These are phyloP conservation scores for Fulmarus glacialis DNA, from an alignment of 2,113 vertebrate species.

Conservation along the genomic window DNA sequence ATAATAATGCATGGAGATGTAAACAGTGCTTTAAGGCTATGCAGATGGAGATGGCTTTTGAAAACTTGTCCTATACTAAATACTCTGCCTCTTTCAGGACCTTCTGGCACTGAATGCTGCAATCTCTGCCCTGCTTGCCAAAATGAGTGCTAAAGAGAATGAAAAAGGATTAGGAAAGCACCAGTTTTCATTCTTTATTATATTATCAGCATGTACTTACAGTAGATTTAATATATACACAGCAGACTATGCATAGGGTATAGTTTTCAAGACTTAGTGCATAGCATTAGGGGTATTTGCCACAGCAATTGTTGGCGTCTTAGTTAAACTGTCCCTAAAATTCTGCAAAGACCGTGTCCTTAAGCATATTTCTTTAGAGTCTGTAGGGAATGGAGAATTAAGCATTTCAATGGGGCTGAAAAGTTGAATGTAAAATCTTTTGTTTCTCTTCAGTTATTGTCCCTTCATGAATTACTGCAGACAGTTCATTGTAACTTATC, in stretches of 20 bases:
- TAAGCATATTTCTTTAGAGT: neutral
- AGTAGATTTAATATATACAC: neutral
- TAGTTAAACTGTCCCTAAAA: neutral
- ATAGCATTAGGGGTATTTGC: neutral
- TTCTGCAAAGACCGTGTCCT: neutral
- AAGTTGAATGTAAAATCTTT: constrained; percentile 13
- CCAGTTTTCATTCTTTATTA: neutral
- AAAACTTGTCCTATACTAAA: neutral
- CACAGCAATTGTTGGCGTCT: neutral
- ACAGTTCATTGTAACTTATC: constrained; percentile 54
- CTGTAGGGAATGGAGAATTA: neutral
- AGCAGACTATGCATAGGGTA: neutral
- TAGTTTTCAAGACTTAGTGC: constrained; percentile 4
- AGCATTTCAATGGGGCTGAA: neutral
- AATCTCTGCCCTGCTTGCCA: neutral
- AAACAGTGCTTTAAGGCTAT: neutral
- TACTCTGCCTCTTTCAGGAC: neutral
- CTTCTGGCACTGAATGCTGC: neutral
- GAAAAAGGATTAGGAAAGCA: neutral
- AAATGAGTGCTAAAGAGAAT: neutral
- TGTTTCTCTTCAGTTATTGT: constrained; percentile 17
- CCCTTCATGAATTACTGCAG: constrained; percentile 24
- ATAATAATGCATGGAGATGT: neutral
- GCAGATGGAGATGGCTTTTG: neutral
- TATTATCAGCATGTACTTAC: neutral